These are phyloP conservation scores for Todiramphus saurophagus DNA, from an alignment of 2,113 vertebrate genomes.

Conservation along the genomic window DNA sequence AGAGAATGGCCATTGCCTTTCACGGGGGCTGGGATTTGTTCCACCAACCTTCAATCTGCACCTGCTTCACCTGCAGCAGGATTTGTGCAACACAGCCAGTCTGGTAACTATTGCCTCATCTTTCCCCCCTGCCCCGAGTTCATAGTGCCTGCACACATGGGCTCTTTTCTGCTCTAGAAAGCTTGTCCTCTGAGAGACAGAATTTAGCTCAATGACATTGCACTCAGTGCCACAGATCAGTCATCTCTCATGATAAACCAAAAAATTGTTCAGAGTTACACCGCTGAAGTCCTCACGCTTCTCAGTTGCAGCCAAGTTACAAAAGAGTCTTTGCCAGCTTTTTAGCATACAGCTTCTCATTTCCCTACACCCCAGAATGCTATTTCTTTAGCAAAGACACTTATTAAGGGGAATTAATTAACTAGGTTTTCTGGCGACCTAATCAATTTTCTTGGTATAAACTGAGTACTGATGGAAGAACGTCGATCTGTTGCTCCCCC, in stretches of 20 bases:
- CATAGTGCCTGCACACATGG: not conserved
- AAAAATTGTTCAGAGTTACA: not conserved
- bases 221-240: not conserved
- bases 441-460: conserved; percentile 40
- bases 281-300: not conserved
- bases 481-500: not conserved
- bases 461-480: conserved; percentile 19
- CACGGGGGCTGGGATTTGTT: not conserved
- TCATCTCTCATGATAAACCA: not conserved
- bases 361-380: not conserved
- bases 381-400: not conserved
- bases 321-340: not conserved
- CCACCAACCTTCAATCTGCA: not conserved
- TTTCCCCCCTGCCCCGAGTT: not conserved
- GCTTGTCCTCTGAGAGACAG: not conserved
- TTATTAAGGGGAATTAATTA: conserved; percentile 44
- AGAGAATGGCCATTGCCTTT: not conserved
- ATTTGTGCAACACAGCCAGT: not conserved
- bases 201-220: not conserved
- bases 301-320: not conserved
- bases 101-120: not conserved
- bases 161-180: not conserved
- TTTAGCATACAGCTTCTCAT: not conserved
- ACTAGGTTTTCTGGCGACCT: conserved; percentile 1
- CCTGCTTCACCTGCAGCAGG: not conserved